Conservation (phyloP, 2,113 vertebrate genomes). For the Neodon shergylaensis region DNA sequence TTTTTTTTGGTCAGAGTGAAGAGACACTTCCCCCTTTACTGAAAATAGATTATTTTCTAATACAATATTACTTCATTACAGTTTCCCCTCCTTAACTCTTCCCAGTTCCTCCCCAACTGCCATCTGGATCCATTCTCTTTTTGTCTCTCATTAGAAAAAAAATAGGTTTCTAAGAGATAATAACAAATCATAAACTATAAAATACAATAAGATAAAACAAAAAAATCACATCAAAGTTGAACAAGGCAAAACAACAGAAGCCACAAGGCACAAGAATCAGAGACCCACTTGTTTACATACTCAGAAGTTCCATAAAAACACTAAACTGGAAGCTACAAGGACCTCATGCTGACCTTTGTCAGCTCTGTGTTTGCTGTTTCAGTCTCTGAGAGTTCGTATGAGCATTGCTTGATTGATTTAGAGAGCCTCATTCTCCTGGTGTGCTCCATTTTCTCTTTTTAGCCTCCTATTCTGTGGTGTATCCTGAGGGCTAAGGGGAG, state of each 20-base stretch:
- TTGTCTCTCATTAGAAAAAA: not conserved
- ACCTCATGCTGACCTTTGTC: not conserved
- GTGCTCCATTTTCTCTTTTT: too few species aligned
- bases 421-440: too few species aligned
- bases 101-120: not conserved
- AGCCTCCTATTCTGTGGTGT: too few species aligned
- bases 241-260: not conserved
- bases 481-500: too few species aligned
- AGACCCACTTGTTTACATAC: not conserved
- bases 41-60: not conserved
- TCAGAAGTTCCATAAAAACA: not conserved
- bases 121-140: not conserved
- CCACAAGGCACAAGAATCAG: not conserved
- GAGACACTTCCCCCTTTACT: not conserved
- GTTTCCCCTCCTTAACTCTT: not conserved
- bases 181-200: not conserved
- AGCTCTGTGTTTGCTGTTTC: not conserved
- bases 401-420: not conserved
- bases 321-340: not conserved
- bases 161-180: not conserved
- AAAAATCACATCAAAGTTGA: not conserved
- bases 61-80: not conserved
- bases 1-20: not conserved
- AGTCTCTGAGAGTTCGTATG: not conserved
- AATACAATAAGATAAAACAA: not conserved